Conservation (phyloP, 1,140 invertebrate species). For the Portunus trituberculatus region DNA sequence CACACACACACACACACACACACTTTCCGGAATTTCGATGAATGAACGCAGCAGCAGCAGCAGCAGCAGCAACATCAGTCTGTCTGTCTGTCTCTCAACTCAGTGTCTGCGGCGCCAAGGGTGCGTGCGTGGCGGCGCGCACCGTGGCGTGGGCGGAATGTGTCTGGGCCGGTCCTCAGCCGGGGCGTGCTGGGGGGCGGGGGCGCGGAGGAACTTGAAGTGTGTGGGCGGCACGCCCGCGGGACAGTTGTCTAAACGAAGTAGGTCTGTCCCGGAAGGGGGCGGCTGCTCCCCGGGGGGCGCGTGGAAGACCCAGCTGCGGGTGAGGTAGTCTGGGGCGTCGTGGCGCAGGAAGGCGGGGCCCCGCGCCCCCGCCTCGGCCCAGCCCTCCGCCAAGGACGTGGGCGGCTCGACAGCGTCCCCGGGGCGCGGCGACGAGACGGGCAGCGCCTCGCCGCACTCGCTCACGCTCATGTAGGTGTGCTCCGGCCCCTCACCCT, state of each 20-base stretch:
- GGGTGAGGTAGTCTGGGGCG: slow-evolving; percentile 75
- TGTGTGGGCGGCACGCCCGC: neutral
- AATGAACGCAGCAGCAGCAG: neutral
- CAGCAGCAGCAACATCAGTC: too few species aligned
- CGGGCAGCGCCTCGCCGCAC: slow-evolving; percentile 60
- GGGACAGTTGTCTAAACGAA: slow-evolving; percentile 55
- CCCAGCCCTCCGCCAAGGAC: slow-evolving; percentile 28
- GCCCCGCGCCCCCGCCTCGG: slow-evolving; percentile 14
- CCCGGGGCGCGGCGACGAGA: slow-evolving; percentile 32
- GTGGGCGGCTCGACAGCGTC: slow-evolving; percentile 38
- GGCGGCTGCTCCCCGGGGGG: slow-evolving; percentile 62
- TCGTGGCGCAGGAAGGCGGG: slow-evolving; percentile 58
- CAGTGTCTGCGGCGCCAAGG: slow-evolving; percentile 53
- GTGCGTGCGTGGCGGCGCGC: slow-evolving; percentile 62
- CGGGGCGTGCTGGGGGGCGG: neutral
- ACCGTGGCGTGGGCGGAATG: slow-evolving; percentile 72
- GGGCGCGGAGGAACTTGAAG: slow-evolving; percentile 50
- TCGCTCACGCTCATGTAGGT: slow-evolving; percentile 78
- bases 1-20: too few species aligned
- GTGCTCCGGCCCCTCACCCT: slow-evolving; percentile 57
- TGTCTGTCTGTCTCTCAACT: neutral
- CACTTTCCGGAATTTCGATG: slow-evolving; percentile 1
- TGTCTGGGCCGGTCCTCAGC: slow-evolving; percentile 59
- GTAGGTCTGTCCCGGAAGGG: slow-evolving; percentile 66
- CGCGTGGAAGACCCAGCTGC: slow-evolving; percentile 74